Conservation (phyloP, 2,797 vertebrate genomes). For the Yasuhikotakia modesta region DNA sequence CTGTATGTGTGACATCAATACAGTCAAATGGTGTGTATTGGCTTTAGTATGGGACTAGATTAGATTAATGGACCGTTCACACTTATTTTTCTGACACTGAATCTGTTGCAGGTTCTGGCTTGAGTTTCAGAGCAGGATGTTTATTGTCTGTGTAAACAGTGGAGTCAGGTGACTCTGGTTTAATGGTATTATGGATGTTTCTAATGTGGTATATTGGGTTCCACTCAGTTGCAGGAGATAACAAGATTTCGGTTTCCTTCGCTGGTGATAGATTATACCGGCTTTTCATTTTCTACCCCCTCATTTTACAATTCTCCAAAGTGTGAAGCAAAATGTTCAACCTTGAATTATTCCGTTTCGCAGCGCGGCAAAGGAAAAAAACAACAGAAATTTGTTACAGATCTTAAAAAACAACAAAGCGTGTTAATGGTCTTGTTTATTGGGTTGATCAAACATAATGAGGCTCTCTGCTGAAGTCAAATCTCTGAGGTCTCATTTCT, state of each 20-base stretch:
- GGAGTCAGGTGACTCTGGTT: constrained; percentile 8
- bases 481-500: constrained; percentile 73
- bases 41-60: not conserved
- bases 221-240: constrained; percentile 40
- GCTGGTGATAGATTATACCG: constrained; percentile 52
- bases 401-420: constrained; percentile 76
- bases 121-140: not conserved
- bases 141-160: not conserved
- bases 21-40: not conserved
- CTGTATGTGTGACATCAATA: not conserved
- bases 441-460: constrained; percentile 77
- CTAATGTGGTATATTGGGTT: constrained; percentile 3
- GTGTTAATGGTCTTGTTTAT: constrained; percentile 78
- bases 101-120: not conserved
- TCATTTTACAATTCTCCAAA: constrained; percentile 71
- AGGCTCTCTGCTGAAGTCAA: constrained; percentile 67
- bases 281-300: constrained; percentile 69
- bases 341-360: constrained; percentile 74
- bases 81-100: not conserved
- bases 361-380: constrained; percentile 31
- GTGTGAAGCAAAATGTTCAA: constrained; percentile 69
- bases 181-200: not conserved
- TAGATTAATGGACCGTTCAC: not conserved
- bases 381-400: constrained; percentile 70
- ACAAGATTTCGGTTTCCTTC: constrained; percentile 51